A percentile compares a stretch with the other conserved stretches of the same genome.
These are phyloP conservation scores for Ranitomeya imitator DNA, from an alignment of 2,113 vertebrate species.

Conservation along the genomic window DNA sequence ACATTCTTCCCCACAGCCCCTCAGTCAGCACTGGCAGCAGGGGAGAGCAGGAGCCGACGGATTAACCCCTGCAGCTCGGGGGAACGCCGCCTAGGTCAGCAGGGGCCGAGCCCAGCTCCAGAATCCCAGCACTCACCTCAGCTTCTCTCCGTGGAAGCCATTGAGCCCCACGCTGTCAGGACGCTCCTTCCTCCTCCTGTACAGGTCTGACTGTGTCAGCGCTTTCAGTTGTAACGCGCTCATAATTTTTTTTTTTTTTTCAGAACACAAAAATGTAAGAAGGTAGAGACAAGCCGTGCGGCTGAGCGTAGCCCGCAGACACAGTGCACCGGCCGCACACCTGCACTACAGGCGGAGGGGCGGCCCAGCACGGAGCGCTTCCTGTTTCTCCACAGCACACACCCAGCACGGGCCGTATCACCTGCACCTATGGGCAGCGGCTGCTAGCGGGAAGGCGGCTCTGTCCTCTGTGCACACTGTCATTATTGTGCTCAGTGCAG, in stretches of 20 bases:
- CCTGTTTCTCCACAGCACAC: conserved; percentile 77
- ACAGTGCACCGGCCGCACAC: conserved; percentile 68
- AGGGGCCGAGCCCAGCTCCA: too few relatives aligned
- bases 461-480: neutral
- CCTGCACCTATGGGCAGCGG: conserved; percentile 73
- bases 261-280: conserved; percentile 45
- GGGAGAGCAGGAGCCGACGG: conserved; percentile 37
- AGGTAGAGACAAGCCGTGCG: neutral
- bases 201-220: conserved; percentile 89
- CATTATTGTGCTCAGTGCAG: conserved; percentile 52
- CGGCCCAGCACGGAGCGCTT: conserved; percentile 67
- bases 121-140: conserved; percentile 18
- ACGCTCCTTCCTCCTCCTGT: conserved; percentile 88
- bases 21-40: conserved; percentile 47
- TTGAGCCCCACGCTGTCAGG: conserved; percentile 81
- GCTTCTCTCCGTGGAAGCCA: conserved; percentile 66
- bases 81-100: too few relatives aligned
- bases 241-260: conserved; percentile 75
- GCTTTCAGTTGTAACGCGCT: conserved; percentile 87
- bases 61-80: too few relatives aligned
- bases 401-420: conserved; percentile 73
- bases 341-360: conserved; percentile 64
- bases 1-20: conserved; percentile 64
- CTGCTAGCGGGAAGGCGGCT: neutral
- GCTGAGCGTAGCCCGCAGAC: conserved; percentile 54